Evolutionary conservation across 64 coral and sea anemone genomes (phyloP).

Genomic region (Astreopora myriophthalma): DNA sequence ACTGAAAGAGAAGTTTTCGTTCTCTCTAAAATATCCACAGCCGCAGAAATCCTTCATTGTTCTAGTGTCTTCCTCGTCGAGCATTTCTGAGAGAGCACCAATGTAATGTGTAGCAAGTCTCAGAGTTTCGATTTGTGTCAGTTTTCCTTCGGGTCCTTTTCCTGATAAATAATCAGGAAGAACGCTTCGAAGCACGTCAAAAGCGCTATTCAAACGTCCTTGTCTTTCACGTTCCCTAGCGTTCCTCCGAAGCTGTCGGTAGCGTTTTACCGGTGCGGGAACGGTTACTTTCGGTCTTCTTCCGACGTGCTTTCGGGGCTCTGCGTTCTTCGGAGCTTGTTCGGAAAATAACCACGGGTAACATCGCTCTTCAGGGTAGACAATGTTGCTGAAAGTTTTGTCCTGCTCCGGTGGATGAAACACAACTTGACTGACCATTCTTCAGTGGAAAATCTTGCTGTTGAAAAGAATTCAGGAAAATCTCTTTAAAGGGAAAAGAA

Average conservation of each 20-base stretch:
- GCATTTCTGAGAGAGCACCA: conserved; percentile 92
- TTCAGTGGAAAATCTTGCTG: not conserved
- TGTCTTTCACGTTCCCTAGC: conserved; percentile 96
- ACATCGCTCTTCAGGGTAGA: conserved; percentile 5
- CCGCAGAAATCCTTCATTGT: conserved; percentile 52
- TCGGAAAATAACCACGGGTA: conserved; percentile 29
- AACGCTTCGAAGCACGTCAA: conserved; percentile 94
- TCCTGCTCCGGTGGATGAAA: conserved; percentile 44
- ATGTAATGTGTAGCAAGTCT: conserved; percentile 95
- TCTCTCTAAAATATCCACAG: conserved; percentile 58
- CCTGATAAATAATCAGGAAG: conserved; percentile 97
- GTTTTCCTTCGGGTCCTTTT: conserved; percentile 96
- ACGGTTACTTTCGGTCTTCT: conserved; percentile 73
- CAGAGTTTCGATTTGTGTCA: conserved; percentile 97
- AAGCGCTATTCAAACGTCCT: conserved; percentile 88
- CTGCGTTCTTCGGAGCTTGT: conserved; percentile 28
- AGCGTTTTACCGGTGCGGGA: conserved; percentile 81
- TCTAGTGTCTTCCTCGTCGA: conserved; percentile 72
- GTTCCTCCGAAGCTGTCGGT: conserved; percentile 93
- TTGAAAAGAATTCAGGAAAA: not conserved
- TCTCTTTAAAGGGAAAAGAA: not conserved
- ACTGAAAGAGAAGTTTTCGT: conserved; percentile 13
- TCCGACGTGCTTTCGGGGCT: conserved; percentile 23
- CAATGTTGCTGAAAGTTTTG: not conserved
- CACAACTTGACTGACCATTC: conserved; percentile 33